phyloP scores from a whole-genome alignment of 2,113 vertebrate species.

The Nycticorax nycticorax region DNA sequence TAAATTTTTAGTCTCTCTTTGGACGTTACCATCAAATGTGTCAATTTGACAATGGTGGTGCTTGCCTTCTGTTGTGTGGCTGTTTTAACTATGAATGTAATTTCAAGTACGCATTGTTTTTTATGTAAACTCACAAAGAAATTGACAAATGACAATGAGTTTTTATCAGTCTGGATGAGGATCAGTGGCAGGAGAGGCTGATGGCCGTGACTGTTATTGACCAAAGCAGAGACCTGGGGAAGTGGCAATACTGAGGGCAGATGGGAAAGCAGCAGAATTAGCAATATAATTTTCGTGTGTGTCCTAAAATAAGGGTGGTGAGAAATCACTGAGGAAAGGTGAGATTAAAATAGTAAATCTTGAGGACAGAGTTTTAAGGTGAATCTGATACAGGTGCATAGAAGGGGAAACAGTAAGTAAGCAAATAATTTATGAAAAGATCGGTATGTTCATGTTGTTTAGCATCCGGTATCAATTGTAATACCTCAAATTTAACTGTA shows the following conservation, averaged over 20 bases:
- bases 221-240: not conserved
- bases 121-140: not conserved
- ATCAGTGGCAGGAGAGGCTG: not conserved
- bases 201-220: accelerated
- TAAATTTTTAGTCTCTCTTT: not conserved
- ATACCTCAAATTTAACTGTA: not conserved
- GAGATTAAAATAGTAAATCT: not conserved
- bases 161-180: accelerated
- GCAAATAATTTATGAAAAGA: not conserved
- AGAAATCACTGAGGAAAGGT: not conserved
- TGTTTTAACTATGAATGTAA: not conserved
- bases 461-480: not conserved
- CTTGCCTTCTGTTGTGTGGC: not conserved
- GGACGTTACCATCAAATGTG: not conserved
- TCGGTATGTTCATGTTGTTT: not conserved
- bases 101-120: not conserved
- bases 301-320: not conserved
- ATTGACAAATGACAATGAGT: accelerated
- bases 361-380: not conserved
- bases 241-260: not conserved
- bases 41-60: not conserved
- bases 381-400: not conserved
- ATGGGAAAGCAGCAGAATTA: not conserved
- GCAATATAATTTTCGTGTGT: not conserved
- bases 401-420: not conserved